Conservation (phyloP, 1,140 invertebrate genomes). For the Temnothorax longispinosus region DNA sequence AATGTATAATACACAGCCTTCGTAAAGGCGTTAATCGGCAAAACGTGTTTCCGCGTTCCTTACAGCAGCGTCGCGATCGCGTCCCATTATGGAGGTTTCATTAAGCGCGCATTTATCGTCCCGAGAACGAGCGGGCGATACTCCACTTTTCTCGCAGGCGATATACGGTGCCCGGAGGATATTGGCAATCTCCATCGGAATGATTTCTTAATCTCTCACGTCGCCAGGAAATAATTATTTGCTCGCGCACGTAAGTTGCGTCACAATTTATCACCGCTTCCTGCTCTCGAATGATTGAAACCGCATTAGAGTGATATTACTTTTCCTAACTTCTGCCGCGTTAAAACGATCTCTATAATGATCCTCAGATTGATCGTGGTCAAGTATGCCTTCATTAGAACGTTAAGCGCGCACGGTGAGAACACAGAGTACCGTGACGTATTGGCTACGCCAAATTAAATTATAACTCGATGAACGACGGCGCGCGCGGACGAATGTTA, state of each 20-base stretch:
- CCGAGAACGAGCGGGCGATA: not conserved
- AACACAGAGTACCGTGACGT: not conserved
- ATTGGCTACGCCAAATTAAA: not conserved
- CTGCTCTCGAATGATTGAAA: constrained; percentile 27
- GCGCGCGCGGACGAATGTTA: constrained; percentile 1
- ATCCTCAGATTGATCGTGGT: not conserved
- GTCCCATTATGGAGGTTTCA: not conserved
- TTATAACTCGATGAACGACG: constrained; percentile 17
- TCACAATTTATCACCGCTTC: constrained; percentile 23
- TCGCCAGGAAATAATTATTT: constrained; percentile 46
- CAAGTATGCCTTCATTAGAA: constrained; percentile 4
- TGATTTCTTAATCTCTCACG: constrained; percentile 46
- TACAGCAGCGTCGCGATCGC: not conserved
- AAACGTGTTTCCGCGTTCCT: constrained; percentile 60
- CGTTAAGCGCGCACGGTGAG: not conserved
- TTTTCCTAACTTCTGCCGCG: not conserved
- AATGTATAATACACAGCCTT: constrained; percentile 15
- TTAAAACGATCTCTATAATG: not conserved
- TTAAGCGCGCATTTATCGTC: constrained; percentile 3
- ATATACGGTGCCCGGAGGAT: constrained; percentile 25
- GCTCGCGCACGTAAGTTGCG: constrained; percentile 3
- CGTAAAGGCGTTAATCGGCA: constrained; percentile 16
- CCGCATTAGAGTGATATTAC: not conserved
- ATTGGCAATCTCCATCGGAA: constrained; percentile 16
- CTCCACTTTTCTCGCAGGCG: constrained; percentile 11